Evolutionary conservation across 2,113 vertebrate species (phyloP).

Genomic region (Peromyscus polionotus): DNA sequence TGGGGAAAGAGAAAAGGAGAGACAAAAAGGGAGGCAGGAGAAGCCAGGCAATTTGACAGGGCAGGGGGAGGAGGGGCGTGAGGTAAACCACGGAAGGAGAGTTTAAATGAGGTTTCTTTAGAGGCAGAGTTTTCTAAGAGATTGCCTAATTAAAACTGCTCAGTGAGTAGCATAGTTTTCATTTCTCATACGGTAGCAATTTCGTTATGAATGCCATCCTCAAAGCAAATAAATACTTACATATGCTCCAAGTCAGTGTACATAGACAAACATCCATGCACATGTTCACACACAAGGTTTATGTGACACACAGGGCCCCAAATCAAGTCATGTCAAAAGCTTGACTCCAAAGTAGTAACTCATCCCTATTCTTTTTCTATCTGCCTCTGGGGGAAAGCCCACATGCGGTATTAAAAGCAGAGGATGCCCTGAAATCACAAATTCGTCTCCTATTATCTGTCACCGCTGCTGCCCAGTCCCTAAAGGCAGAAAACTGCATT

Average conservation of each 20-base stretch:
- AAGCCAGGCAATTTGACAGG: background rate
- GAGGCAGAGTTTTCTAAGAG: background rate
- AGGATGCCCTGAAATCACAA: background rate
- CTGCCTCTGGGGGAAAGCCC: background rate
- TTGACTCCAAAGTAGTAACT: background rate
- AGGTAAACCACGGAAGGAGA: background rate
- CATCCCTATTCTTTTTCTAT: background rate
- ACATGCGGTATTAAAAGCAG: background rate
- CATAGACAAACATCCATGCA: background rate
- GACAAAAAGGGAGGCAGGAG: background rate
- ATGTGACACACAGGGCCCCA: background rate
- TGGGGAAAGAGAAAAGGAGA: no score
- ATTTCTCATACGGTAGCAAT: background rate
- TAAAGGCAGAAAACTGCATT: background rate
- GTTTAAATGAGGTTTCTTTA: background rate
- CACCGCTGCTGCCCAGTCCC: background rate
- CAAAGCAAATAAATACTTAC: background rate
- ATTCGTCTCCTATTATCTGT: background rate
- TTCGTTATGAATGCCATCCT: background rate
- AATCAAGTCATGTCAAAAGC: background rate
- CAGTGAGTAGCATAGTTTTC: background rate
- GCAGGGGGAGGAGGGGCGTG: rapidly evolving
- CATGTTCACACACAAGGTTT: no score
- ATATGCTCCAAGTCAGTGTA: background rate
- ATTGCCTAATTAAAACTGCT: background rate